Conservation (phyloP, 92 coral and sea anemone species). For the Meandrina meandrites region DNA sequence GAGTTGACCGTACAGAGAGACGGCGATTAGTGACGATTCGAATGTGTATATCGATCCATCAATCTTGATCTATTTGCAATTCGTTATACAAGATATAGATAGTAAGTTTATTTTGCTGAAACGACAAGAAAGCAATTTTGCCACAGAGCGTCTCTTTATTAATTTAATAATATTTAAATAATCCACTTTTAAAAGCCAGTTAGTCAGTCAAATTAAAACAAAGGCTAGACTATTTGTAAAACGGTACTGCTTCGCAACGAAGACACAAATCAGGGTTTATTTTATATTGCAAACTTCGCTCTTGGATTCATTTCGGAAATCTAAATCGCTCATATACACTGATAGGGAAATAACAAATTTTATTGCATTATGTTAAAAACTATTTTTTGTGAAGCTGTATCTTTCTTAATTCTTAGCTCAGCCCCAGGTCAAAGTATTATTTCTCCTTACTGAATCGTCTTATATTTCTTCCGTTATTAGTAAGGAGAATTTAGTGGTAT, state of each 20-base stretch:
- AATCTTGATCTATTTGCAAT: neutral
- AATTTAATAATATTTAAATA: no score
- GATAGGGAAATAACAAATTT: no score
- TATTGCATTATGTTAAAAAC: no score
- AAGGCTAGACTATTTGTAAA: neutral
- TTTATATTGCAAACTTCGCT: no score
- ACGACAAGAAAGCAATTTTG: neutral
- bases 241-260: no score
- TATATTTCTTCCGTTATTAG: neutral
- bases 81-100: neutral
- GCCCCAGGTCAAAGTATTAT: neutral
- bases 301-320: neutral
- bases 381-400: neutral
- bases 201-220: neutral
- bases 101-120: neutral
- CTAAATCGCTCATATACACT: neutral
- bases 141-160: neutral
- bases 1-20: neutral
- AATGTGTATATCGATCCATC: neutral
- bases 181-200: no score
- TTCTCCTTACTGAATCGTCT: neutral
- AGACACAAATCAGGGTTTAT: no score
- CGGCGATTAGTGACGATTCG: neutral
- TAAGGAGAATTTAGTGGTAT: neutral
- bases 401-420: neutral